Percentiles rank a stretch among this genome's conserved stretches.
Conservation (phyloP, 2,113 vertebrate species). For the Misgurnus anguillicaudatus region DNA sequence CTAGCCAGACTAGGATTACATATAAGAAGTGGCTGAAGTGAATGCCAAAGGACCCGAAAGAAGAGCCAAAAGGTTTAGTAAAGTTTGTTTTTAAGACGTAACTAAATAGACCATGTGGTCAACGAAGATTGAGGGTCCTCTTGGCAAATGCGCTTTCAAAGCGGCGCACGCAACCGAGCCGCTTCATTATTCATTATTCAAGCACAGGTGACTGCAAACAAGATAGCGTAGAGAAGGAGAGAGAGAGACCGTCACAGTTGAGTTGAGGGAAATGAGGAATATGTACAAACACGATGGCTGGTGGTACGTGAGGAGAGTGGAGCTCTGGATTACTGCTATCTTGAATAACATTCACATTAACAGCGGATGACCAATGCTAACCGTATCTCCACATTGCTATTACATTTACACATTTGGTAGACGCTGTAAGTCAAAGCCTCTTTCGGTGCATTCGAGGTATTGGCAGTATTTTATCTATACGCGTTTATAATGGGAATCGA, state of each 20-base stretch:
- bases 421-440: no score
- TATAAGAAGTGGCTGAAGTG: not conserved
- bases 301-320: constrained; percentile 45
- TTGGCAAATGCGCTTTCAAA: constrained; percentile 6
- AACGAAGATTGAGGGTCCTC: constrained; percentile 2
- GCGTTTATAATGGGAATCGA: no score
- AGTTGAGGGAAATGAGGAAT: not conserved
- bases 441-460: no score
- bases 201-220: constrained; percentile 37
- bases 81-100: constrained; percentile 7
- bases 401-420: no score
- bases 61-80: not conserved
- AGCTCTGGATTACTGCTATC: not conserved
- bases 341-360: not conserved
- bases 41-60: constrained; percentile 12
- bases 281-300: constrained; percentile 3
- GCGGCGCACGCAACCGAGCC: not conserved
- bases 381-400: no score
- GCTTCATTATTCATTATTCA: constrained; percentile 18
- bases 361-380: not conserved
- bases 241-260: constrained; percentile 9
- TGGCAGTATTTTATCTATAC: no score
- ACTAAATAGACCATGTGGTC: not conserved
- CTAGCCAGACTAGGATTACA: not conserved
- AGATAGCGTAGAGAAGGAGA: constrained; percentile 16